Evolutionary conservation across 2,888 invertebrate species (phyloP).

Genomic region (Zele albiditarsus): DNA sequence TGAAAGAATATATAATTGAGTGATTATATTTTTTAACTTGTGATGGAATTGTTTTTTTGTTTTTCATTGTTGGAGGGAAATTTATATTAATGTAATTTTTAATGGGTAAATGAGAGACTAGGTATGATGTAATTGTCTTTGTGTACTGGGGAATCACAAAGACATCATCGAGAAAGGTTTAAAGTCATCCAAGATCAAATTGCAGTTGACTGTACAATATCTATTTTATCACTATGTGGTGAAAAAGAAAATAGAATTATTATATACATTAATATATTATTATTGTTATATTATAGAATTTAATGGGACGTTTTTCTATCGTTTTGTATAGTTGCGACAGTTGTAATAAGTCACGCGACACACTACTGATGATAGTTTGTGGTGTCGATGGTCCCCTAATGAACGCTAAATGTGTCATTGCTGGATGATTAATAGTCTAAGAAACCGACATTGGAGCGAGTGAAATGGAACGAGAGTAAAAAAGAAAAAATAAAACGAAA

Average conservation of each 20-base stretch:
- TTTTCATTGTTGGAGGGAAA: no score
- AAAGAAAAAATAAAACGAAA: not conserved
- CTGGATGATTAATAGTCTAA: constrained; percentile 55
- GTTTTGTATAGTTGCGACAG: constrained; percentile 15
- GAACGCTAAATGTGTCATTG: constrained; percentile 55
- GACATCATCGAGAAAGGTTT: not conserved
- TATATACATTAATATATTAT: not conserved
- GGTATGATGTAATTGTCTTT: no score
- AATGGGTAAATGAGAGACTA: no score
- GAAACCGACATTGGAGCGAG: not conserved
- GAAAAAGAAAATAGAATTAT: not conserved
- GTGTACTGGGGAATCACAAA: no score
- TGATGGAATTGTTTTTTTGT: no score
- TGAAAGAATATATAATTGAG: no score
- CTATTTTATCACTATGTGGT: not conserved
- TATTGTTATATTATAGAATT: constrained; percentile 16
- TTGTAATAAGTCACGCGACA: constrained; percentile 29
- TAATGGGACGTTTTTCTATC: not conserved
- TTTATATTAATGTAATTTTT: no score
- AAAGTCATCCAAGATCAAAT: no score
- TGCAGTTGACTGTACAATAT: no score
- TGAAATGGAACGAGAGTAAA: not conserved
- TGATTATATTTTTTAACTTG: no score
- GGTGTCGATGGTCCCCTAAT: constrained; percentile 50
- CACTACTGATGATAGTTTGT: not conserved